Percentiles rank a stretch among this genome's conserved stretches.
Evolutionary conservation across 2,797 vertebrate genomes (phyloP).

Genomic region (Sciurus vulgaris): DNA sequence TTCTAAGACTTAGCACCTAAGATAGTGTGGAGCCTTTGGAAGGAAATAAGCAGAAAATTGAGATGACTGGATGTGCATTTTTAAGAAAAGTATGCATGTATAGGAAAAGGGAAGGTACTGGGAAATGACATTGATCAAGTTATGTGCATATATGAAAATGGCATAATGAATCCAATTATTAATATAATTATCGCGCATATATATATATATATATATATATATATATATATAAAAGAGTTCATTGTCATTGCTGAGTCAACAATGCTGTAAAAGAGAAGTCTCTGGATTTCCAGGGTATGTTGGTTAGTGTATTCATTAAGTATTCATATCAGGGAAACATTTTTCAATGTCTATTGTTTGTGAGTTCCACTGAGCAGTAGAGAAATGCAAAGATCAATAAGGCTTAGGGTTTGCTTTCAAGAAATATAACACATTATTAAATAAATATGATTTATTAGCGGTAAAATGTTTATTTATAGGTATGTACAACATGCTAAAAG

Average conservation of each 20-base stretch:
- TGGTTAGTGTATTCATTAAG: not conserved
- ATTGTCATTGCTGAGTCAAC: not conserved
- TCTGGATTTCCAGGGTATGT: not conserved
- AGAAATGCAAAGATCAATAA: conserved; percentile 62
- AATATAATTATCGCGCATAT: not conserved
- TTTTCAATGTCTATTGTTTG: conserved; percentile 58
- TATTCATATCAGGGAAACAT: conserved; percentile 1
- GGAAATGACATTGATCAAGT: not conserved
- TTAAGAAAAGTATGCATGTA: too few relatives aligned
- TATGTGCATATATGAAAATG: too few relatives aligned
- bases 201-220: too few relatives aligned
- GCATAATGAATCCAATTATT: too few relatives aligned
- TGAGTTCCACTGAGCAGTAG: not conserved
- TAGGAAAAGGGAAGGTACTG: not conserved
- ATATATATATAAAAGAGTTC: too few relatives aligned
- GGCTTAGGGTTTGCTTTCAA: conserved; percentile 54
- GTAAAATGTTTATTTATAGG: conserved; percentile 42
- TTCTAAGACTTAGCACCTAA: not conserved
- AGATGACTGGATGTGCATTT: conserved; percentile 24
- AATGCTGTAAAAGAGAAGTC: not conserved
- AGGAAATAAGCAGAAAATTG: not conserved
- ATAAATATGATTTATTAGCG: conserved; percentile 63
- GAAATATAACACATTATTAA: conserved; percentile 61
- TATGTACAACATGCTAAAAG: conserved; percentile 16
- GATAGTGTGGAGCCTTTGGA: not conserved